Percentiles rank a stretch among this genome's conserved stretches.
These are phyloP conservation scores for Lagopus muta DNA, from an alignment of 2,113 vertebrate genomes.

Conservation along the genomic window DNA sequence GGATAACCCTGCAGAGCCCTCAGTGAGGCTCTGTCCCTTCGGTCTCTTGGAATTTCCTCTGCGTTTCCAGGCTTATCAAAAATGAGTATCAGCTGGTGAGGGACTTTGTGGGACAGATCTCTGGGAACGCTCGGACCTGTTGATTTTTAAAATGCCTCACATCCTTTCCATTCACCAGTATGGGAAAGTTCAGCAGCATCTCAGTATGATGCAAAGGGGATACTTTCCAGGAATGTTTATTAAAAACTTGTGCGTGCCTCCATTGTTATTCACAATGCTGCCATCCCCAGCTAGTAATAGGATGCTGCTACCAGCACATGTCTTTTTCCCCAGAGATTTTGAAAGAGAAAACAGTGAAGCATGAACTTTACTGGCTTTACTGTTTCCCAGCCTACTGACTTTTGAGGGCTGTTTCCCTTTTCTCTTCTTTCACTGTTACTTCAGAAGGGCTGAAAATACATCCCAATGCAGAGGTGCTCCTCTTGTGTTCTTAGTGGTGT, in stretches of 20 bases:
- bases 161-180: not conserved
- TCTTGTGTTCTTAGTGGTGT: not conserved
- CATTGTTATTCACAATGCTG: not conserved
- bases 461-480: not conserved
- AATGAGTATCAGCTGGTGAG: not conserved
- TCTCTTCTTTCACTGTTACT: not conserved
- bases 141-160: not conserved
- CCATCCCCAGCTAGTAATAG: not conserved
- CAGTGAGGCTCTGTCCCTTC: not conserved
- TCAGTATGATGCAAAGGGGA: not conserved
- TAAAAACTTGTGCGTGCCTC: not conserved
- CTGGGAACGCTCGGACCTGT: not conserved
- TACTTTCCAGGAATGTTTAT: not conserved
- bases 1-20: not conserved
- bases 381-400: not conserved
- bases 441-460: not conserved
- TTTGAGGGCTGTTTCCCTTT: not conserved
- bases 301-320: not conserved
- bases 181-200: not conserved
- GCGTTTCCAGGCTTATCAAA: not conserved
- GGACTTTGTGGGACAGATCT: not conserved
- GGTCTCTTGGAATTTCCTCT: conserved; percentile 30
- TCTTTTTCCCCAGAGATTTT: not conserved
- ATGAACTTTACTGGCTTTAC: not conserved
- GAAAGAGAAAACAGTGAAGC: not conserved